Conservation (phyloP, 2,888 invertebrate genomes). For the Chrysopilus asiliformis region DNA sequence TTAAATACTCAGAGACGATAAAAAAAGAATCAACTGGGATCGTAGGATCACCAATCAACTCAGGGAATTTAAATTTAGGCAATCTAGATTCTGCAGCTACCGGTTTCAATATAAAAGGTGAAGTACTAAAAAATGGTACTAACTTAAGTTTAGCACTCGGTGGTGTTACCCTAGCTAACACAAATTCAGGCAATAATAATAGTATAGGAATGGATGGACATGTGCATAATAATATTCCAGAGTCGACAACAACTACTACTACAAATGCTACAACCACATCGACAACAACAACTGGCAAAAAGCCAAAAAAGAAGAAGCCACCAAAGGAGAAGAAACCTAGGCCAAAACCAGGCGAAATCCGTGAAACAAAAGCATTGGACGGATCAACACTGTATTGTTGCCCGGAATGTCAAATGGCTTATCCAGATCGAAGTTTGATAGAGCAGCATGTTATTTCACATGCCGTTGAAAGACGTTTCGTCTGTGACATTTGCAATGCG, state of each 20-base stretch:
- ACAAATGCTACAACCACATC: constrained; percentile 27
- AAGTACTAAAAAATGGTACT: constrained; percentile 32
- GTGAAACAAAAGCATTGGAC: constrained; percentile 50
- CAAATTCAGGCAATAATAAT: constrained; percentile 20
- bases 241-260: constrained; percentile 35
- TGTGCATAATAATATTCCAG: constrained; percentile 12
- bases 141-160: constrained; percentile 35
- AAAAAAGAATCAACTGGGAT: constrained; percentile 36
- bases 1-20: constrained; percentile 38
- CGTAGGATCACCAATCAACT: constrained; percentile 28
- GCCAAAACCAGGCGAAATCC: constrained; percentile 45
- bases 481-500: constrained; percentile 81
- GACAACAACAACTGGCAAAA: constrained; percentile 30
- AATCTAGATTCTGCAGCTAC: constrained; percentile 24
- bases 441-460: constrained; percentile 81
- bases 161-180: constrained; percentile 26
- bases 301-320: constrained; percentile 40
- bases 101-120: constrained; percentile 30
- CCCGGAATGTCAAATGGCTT: constrained; percentile 82
- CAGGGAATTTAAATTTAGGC: constrained; percentile 30
- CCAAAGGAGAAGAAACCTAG: constrained; percentile 68
- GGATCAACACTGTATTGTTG: constrained; percentile 77
- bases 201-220: constrained; percentile 9
- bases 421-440: constrained; percentile 68
- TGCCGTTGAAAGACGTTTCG: constrained; percentile 70